Evolutionary conservation across 1,140 invertebrate species (phyloP), one percentile per base, ranked within the genome.

Genomic region (Zaprionus kolodkinae): DNA sequence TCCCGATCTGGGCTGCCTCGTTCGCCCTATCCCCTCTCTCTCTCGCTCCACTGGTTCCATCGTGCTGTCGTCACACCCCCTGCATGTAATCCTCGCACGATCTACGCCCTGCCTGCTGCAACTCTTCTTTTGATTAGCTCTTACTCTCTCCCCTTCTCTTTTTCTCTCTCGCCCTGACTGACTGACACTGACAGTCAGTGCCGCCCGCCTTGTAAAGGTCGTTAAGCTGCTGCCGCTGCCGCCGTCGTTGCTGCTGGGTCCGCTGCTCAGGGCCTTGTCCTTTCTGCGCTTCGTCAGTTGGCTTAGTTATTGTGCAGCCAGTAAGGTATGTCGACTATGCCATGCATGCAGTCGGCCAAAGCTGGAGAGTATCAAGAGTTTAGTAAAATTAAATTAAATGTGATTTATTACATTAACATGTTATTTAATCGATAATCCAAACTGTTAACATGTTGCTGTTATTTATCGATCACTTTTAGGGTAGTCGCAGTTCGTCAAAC

Each of bases 71-170:
- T 81, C 84, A 80, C 84, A 80, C 84, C 79, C 81, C 76, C 83
- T 50, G 7, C 35, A 76, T 73, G 81, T 78, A 88, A 88, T 88
- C 84, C 84, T 88, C 81, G 85, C 84, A 88, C 84, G 84, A 88
- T 88, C 84, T 89, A 35, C 43, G 30, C 21, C 40, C 10, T 12
- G 60, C 63, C 69, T 81, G 71, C 72, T 76, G 74, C 68, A 74
- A 73, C 81, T 66, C 73, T 75, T 84, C 64, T 50, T 65, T 71
- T 71, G 72, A 75, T 75, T 75, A 75, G 59, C 66, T 70, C 13
- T 25, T 21, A 21, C 21, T 21, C 21, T 21, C 21, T 21, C 21
- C 21, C 40, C 33, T 64, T 56, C 65, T 48, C 15, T 65, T 50
- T 57, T 40, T 17, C 33, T 36, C 70, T 68, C 57, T 54, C 61